phyloP scores from a whole-genome alignment of 2,888 invertebrate species.

The Rhingia campestris region DNA sequence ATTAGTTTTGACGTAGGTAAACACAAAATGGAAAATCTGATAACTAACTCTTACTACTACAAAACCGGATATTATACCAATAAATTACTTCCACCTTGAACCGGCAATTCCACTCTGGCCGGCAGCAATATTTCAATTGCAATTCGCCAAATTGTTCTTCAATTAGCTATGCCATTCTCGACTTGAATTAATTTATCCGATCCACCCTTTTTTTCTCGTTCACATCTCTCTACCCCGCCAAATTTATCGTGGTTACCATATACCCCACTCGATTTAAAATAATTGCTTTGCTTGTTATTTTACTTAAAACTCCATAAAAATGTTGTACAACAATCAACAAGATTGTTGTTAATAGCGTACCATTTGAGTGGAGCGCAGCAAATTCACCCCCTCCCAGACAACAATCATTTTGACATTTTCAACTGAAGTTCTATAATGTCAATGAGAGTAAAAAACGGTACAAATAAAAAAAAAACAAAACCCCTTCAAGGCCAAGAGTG shows the following conservation, averaged over 20 bases:
- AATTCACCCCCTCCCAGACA: constrained; percentile 17
- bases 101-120: constrained; percentile 2
- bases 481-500: constrained; percentile 47
- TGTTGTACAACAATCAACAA: constrained; percentile 34
- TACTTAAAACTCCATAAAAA: constrained; percentile 27
- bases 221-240: neutral
- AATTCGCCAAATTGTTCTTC: constrained; percentile 43
- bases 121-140: constrained; percentile 37
- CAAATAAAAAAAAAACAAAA: constrained; percentile 14
- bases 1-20: constrained; percentile 14
- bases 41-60: neutral
- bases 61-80: constrained; percentile 24
- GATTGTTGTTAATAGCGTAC: constrained; percentile 6
- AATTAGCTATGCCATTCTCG: constrained; percentile 45
- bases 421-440: constrained; percentile 41
- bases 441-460: constrained; percentile 22
- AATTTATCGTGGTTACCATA: neutral
- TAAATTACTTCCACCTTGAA: constrained; percentile 15
- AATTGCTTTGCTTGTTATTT: constrained; percentile 27
- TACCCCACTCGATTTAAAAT: constrained; percentile 6
- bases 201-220: neutral
- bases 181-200: constrained; percentile 44
- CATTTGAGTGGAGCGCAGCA: constrained; percentile 4
- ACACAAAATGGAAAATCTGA: constrained; percentile 13
- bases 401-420: constrained; percentile 45